Conservation (phyloP, 2,797 vertebrate genomes). For the Pseudomugil tenellus region DNA sequence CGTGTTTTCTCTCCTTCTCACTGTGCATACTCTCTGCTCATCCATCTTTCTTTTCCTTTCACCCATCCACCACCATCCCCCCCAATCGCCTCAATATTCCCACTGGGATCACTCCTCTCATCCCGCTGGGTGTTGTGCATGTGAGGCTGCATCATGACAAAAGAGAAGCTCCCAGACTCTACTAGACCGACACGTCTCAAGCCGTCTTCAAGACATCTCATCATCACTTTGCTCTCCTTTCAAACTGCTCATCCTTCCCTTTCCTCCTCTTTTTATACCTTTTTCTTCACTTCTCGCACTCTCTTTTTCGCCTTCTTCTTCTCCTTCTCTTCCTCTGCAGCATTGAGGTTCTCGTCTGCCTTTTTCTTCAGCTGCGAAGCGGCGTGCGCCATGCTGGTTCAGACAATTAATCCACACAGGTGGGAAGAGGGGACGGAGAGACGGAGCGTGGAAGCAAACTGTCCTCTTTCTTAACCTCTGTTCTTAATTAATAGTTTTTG, state of each 20-base stretch:
- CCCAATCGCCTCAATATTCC: slow-evolving; percentile 51
- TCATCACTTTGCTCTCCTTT: slow-evolving; percentile 8
- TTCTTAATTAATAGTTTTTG: slow-evolving; percentile 39
- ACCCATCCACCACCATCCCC: slow-evolving; percentile 13
- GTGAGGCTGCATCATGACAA: slow-evolving; percentile 67
- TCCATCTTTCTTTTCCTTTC: slow-evolving; percentile 59
- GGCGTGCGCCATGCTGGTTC: slow-evolving; percentile 94
- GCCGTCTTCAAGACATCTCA: slow-evolving; percentile 19
- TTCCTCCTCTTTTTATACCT: slow-evolving; percentile 84
- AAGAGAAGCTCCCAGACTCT: slow-evolving; percentile 56
- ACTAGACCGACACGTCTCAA: slow-evolving; percentile 34
- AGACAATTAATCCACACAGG: slow-evolving; percentile 84
- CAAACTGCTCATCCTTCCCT: slow-evolving; percentile 1
- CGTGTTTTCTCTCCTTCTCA: slow-evolving; percentile 22
- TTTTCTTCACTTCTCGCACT: slow-evolving; percentile 93
- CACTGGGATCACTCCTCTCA: slow-evolving; percentile 53
- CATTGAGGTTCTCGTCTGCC: slow-evolving; percentile 92
- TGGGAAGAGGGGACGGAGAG: slow-evolving; percentile 48
- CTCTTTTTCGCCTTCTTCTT: slow-evolving; percentile 89
- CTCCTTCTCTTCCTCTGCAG: slow-evolving; percentile 92
- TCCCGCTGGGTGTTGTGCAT: slow-evolving; percentile 26
- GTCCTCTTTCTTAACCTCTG: slow-evolving; percentile 33
- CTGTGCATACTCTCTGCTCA: slow-evolving; percentile 19
- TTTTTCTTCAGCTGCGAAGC: slow-evolving; percentile 98
- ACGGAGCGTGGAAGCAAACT: slow-evolving; percentile 24